Percentiles rank a stretch among this genome's conserved stretches.
Evolutionary conservation across 1,140 invertebrate species (phyloP).

Genomic region (Pinna nobilis): DNA sequence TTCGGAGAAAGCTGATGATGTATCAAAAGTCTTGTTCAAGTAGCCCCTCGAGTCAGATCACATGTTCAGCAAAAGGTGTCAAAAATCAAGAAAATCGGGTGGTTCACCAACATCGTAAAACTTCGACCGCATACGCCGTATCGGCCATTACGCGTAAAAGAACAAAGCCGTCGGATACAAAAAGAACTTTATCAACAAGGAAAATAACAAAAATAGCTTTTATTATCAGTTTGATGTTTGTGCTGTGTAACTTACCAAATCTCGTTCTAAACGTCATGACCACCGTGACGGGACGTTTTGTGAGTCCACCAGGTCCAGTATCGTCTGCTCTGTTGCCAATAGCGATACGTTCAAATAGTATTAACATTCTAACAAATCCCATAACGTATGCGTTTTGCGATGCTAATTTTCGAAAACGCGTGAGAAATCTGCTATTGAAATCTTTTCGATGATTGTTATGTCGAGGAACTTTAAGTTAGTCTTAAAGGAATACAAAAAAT

Average conservation of each 20-base stretch:
- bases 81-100: not conserved
- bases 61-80: too few species aligned
- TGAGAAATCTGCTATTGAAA: too few species aligned
- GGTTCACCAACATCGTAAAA: not conserved
- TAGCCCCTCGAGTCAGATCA: too few species aligned
- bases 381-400: conserved; percentile 61
- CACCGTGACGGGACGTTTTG: conserved; percentile 46
- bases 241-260: conserved; percentile 57
- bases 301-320: conserved; percentile 12
- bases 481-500: too few species aligned
- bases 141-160: too few species aligned
- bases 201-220: conserved; percentile 55
- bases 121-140: too few species aligned
- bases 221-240: conserved; percentile 51
- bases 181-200: not conserved
- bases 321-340: conserved; percentile 48
- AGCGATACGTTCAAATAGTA: conserved; percentile 48
- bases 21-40: not conserved
- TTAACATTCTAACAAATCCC: conserved; percentile 56
- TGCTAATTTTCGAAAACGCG: too few species aligned
- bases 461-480: too few species aligned
- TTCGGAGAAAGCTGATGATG: conserved; percentile 35
- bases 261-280: conserved; percentile 44
- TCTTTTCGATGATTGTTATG: too few species aligned
- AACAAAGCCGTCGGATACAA: not conserved